Evolutionary conservation across 2,113 vertebrate genomes (phyloP), one percentile per base, ranked within the genome.

Genomic region (Campylomormyrus numenius): DNA sequence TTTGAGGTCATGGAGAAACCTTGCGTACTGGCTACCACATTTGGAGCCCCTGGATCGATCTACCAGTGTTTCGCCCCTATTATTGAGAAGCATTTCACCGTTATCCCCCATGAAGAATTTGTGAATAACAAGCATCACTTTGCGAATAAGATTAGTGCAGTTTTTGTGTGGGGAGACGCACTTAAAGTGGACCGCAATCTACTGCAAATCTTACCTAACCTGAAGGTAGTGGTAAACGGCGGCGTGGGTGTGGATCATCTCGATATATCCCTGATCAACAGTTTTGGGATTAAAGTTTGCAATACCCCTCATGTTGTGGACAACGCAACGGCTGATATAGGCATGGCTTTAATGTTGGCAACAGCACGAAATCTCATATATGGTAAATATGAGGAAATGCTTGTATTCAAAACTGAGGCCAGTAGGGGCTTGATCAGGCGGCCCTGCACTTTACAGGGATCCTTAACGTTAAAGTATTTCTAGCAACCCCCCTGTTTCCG

Each of bases 181-280:
- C 93, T 94, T 1, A 42, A 52, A 13, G 80, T 96, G 52, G 90
- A 94, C 90, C 24, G 0, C 2, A 90, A 93, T 19, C 95, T 97
- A 21, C 93, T 97, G 21, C 87, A 94, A 88, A 93, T 91, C 84
- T 92, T 97, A 88, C 95, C 96, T 6, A 92, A 93, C 52, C 91
- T 97, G 87, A 96, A 96, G 90, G 94, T 95, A 0, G 91, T 97
- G 74, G 96, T 93, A 90, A 96, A 92, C 35, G 90, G 91, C 5
- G 97, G 96, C 0, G 96, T 94, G n/a, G 96, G 96, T 84, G 93
- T 97, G 0, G 95, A 97, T 92, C 96, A 97, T 89, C 92, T 97
- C 35, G 95, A 97, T 85, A 90, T 97, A 92, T 92, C 94, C 19
- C 91, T 97, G 90, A 94, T 97, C 85, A 94, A 94, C 1, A 94